These are phyloP conservation scores for Rhaphigaster nebulosa DNA, from an alignment of 2,888 invertebrate species.

Conservation along the genomic window DNA sequence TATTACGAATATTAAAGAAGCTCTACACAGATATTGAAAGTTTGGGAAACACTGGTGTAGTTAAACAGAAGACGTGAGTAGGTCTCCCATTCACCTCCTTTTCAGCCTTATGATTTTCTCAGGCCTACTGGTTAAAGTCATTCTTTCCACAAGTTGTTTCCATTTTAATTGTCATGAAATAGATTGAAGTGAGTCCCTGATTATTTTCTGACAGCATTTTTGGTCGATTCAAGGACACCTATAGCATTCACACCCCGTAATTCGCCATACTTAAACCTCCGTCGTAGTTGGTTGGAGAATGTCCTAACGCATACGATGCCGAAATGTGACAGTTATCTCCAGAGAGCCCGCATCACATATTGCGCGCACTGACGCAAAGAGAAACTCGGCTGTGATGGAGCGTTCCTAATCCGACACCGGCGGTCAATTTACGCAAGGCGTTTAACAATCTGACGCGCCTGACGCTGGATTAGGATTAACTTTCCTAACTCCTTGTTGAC, in stretches of 20 bases:
- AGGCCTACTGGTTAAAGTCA: too few relatives aligned
- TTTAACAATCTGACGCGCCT: conserved; percentile 12
- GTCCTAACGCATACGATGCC: not conserved
- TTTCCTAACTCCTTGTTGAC: conserved; percentile 3
- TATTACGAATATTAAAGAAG: too few relatives aligned
- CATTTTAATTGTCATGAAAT: too few relatives aligned
- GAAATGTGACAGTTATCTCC: conserved; percentile 17
- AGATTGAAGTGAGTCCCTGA: too few relatives aligned
- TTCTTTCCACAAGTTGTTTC: too few relatives aligned
- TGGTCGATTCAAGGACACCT: too few relatives aligned
- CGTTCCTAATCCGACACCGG: conserved; percentile 13
- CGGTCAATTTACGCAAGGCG: not conserved
- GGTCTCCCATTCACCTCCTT: too few relatives aligned
- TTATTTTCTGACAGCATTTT: too few relatives aligned
- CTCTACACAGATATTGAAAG: too few relatives aligned
- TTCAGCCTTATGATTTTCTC: too few relatives aligned
- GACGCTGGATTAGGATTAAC: conserved; percentile 7
- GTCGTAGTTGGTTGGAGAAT: not conserved
- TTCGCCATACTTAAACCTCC: not conserved
- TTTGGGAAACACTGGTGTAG: too few relatives aligned
- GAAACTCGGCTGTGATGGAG: not conserved
- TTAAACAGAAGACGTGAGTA: too few relatives aligned
- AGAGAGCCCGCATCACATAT: conserved; percentile 1
- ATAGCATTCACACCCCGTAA: not conserved
- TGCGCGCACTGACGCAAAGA: conserved; percentile 11